Evolutionary conservation across 2,888 invertebrate genomes (phyloP), one percentile per base, ranked within the genome.

Genomic region (Lasioglossum lativentre): DNA sequence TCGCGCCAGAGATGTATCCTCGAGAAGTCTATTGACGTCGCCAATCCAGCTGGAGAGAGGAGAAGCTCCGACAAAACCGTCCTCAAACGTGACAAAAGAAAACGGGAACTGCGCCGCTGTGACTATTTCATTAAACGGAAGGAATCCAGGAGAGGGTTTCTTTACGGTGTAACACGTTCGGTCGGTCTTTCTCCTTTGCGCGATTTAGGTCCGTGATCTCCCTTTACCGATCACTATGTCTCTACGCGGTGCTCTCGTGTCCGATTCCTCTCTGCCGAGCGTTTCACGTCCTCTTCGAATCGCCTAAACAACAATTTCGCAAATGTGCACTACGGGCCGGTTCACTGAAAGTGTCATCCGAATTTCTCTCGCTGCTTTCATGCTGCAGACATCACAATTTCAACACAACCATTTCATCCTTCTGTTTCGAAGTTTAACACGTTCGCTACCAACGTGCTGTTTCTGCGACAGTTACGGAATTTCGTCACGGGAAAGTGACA

Each of bases 1-100:
- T 94, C 93, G 91, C 89, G 90, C 91, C 91, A 91, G 93, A 93
- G 94, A 93, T 94, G 93, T 88, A 92, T 90, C 91, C 91, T 90
- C 92, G 94, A 92, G 92, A 92, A 91, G 93, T 92, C 86, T 86
- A 90, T 78, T 89, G 87, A 88, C 81, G 85, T 59, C 75, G 83
- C 77, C 52, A 52, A 89, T 86, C 82, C 83, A 79, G 75, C 90
- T 90, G 90, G 83, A 89, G 70, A 52, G 52, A n/a, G 52, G 79
- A 82, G 80, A 73, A 30, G 27, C 66, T 56, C 38, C 27, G 79
- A 72, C 1, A 63, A 70, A 63, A 78, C 77, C 71, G 68, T 47
- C 66, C 52, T 74, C 82, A 68, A 52, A 52, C 56, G 82, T 82
- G 68, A 34, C 23, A n/a, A n/a, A 40, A 70, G 30, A 63, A 59